phyloP scores from a whole-genome alignment of 2,797 vertebrate species.

The Morelia viridis region DNA sequence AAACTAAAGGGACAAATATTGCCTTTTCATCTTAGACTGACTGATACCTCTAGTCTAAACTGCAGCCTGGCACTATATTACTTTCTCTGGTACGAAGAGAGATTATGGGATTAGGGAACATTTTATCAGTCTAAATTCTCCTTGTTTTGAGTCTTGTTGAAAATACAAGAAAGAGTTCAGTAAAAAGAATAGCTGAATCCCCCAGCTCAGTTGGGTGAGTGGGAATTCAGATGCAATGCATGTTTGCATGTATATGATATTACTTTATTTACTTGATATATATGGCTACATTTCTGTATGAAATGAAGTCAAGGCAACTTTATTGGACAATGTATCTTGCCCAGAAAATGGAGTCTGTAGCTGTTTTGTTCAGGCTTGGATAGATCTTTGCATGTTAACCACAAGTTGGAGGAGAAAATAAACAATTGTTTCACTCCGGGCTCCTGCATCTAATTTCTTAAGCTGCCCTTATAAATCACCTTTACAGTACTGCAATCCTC shows the following conservation, averaged over 20 bases:
- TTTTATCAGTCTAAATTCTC: not conserved
- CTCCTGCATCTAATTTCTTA: not conserved
- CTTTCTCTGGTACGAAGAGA: not conserved
- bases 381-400: not conserved
- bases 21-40: not conserved
- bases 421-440: not conserved
- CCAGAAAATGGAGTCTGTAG: not conserved
- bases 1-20: not conserved
- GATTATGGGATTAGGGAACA: not conserved
- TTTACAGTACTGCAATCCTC: not conserved
- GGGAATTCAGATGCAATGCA: not conserved
- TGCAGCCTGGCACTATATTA: too few relatives aligned
- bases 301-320: not conserved
- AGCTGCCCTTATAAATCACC: not conserved
- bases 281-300: not conserved
- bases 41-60: not conserved
- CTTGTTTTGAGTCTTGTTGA: not conserved
- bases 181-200: not conserved
- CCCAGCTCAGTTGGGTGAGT: not conserved
- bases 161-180: not conserved
- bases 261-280: not conserved
- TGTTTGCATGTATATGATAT: not conserved
- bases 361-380: not conserved
- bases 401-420: not conserved
- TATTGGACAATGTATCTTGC: not conserved